Evolutionary conservation across 2,888 invertebrate genomes (phyloP).

Genomic region (Epinotia nisella): DNA sequence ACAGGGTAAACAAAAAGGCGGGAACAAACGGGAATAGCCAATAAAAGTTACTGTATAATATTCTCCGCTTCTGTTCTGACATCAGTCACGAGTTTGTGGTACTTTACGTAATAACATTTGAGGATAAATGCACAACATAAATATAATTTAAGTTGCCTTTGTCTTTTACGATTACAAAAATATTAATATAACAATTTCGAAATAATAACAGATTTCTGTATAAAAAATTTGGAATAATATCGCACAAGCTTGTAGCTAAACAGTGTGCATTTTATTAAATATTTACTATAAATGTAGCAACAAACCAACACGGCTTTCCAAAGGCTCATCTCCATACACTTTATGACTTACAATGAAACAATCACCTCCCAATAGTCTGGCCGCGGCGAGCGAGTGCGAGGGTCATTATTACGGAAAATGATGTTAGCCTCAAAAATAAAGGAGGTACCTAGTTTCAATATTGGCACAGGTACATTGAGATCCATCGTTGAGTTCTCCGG

Average conservation of each 20-base stretch:
- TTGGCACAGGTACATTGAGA: conserved; percentile 36
- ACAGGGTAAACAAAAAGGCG: no score
- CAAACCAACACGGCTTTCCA: conserved; percentile 78
- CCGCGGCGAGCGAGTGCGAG: conserved; percentile 49
- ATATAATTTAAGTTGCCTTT: conserved; percentile 81
- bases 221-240: conserved; percentile 83
- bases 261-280: conserved; percentile 73
- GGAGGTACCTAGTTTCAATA: conserved; percentile 25
- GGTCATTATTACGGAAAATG: conserved; percentile 22
- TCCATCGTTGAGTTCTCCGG: conserved; percentile 41
- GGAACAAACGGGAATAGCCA: no score
- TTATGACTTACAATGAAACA: conserved; percentile 69
- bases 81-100: conserved; percentile 78
- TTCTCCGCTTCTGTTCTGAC: conserved; percentile 70
- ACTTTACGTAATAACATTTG: conserved; percentile 73
- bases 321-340: conserved; percentile 55
- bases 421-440: conserved; percentile 41
- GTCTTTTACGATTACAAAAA: conserved; percentile 83
- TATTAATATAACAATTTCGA: conserved; percentile 82
- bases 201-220: conserved; percentile 79
- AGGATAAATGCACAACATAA: conserved; percentile 85
- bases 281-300: conserved; percentile 77
- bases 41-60: conserved; percentile 58
- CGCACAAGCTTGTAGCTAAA: conserved; percentile 83
- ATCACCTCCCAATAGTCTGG: conserved; percentile 50